These are phyloP conservation scores for Epirrhoe tristata DNA, from an alignment of 2,888 invertebrate species.

Conservation along the genomic window DNA sequence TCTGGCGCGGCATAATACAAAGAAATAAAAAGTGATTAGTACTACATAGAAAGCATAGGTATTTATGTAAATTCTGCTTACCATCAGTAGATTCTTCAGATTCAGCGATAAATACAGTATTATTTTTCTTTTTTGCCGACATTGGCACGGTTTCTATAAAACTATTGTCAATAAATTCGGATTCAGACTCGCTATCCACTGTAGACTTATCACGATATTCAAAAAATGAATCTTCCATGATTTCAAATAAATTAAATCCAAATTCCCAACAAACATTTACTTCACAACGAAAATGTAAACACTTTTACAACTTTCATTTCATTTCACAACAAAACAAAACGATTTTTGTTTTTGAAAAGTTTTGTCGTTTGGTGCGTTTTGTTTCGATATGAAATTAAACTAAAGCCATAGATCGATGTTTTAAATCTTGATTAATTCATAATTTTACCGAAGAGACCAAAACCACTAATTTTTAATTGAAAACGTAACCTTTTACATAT, in stretches of 20 bases:
- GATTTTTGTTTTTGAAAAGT: slow-evolving; percentile 29
- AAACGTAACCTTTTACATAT: no score
- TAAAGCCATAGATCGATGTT: no score
- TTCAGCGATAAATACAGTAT: slow-evolving; percentile 73
- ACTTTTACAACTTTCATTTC: neutral
- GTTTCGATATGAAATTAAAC: neutral
- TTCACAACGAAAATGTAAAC: slow-evolving; percentile 8
- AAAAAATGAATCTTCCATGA: slow-evolving; percentile 76
- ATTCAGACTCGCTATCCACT: slow-evolving; percentile 63
- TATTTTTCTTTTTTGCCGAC: slow-evolving; percentile 63
- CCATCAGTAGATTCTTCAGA: slow-evolving; percentile 73
- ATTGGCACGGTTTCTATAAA: slow-evolving; percentile 57
- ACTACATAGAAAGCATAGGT: neutral
- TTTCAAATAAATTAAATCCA: slow-evolving; percentile 22
- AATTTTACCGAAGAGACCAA: no score
- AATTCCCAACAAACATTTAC: neutral
- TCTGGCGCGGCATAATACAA: no score
- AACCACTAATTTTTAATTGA: no score
- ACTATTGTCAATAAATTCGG: slow-evolving; percentile 74
- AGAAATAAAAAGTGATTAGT: no score
- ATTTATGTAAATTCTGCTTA: slow-evolving; percentile 35
- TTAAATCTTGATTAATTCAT: no score
- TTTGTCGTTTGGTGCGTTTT: slow-evolving; percentile 15
- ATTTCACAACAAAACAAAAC: slow-evolving; percentile 18
- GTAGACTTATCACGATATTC: slow-evolving; percentile 70